These are phyloP conservation scores for Pseudochirops cupreus DNA, from an alignment of 2,797 vertebrate species.

Conservation along the genomic window DNA sequence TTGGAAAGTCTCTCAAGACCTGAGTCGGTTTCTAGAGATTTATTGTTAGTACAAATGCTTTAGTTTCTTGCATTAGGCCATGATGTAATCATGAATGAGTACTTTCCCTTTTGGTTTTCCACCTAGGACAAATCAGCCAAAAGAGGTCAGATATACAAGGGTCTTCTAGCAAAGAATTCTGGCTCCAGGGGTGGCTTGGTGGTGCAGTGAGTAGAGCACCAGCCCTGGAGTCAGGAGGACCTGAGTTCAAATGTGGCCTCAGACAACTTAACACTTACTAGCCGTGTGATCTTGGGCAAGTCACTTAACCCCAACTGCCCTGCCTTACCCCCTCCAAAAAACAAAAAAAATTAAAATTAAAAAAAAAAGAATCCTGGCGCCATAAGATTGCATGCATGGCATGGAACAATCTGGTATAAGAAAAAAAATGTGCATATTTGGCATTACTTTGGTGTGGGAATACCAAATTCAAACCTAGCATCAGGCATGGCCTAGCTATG, in stretches of 20 bases:
- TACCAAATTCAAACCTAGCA: not conserved
- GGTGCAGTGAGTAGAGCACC: too few species aligned
- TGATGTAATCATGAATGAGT: constrained; percentile 17
- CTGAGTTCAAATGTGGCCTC: too few species aligned
- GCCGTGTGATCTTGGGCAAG: too few species aligned
- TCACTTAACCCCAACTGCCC: too few species aligned
- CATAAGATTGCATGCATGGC: not conserved
- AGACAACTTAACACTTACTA: too few species aligned
- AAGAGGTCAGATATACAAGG: not conserved
- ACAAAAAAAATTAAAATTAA: too few species aligned
- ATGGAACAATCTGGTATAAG: not conserved
- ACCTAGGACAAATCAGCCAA: constrained; percentile 1
- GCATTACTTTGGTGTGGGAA: not conserved
- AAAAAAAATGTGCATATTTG: not conserved
- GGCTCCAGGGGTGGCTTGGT: too few species aligned
- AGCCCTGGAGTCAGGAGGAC: too few species aligned
- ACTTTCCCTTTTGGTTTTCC: not conserved
- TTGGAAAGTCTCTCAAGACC: not conserved
- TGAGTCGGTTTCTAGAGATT: not conserved
- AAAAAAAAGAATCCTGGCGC: not conserved
- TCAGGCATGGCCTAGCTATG: not conserved
- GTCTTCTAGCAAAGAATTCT: not conserved
- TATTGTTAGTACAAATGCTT: not conserved
- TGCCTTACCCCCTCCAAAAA: too few species aligned
- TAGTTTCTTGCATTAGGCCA: constrained; percentile 35